A percentile compares a stretch with the other conserved stretches of the same genome.
Evolutionary conservation across 1,140 invertebrate species (phyloP).

Genomic region (Drosophila punjabiensis): DNA sequence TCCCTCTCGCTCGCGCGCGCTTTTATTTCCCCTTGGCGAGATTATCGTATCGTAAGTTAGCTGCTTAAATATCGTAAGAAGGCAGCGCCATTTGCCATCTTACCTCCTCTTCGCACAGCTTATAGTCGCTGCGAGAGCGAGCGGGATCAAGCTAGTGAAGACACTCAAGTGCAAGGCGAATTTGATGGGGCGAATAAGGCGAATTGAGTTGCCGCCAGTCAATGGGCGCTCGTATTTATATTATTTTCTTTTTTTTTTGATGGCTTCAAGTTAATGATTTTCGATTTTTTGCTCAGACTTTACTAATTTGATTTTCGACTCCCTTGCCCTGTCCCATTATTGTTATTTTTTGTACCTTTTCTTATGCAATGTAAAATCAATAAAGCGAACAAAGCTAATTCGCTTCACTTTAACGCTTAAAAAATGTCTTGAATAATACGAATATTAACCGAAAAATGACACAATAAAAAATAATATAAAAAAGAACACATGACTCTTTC

Average conservation of each 20-base stretch:
- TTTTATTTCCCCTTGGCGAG: conserved; percentile 60
- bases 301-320: conserved; percentile 45
- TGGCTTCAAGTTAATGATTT: conserved; percentile 65
- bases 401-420: too few species aligned
- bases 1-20: conserved; percentile 16
- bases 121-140: conserved; percentile 10
- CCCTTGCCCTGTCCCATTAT: conserved; percentile 12
- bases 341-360: conserved; percentile 17
- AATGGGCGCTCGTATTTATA: conserved; percentile 21
- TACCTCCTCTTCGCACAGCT: conserved; percentile 14
- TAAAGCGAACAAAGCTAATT: conserved; percentile 60
- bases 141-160: conserved; percentile 62
- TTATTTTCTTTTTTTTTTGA: conserved; percentile 15
- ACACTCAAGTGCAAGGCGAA: conserved; percentile 32
- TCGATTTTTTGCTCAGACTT: conserved; percentile 44
- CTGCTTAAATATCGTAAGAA: conserved; percentile 81
- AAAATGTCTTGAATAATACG: conserved; percentile 3
- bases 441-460: conserved; percentile 10
- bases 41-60: conserved; percentile 72
- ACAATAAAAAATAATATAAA: conserved; percentile 5
- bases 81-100: conserved; percentile 73
- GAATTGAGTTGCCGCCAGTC: conserved; percentile 62
- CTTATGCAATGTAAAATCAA: conserved; percentile 79
- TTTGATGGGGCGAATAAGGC: conserved; percentile 57
- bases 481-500: conserved; percentile 3